Evolutionary conservation across 2,888 invertebrate genomes (phyloP).

Genomic region (Petrolisthes cinctipes): DNA sequence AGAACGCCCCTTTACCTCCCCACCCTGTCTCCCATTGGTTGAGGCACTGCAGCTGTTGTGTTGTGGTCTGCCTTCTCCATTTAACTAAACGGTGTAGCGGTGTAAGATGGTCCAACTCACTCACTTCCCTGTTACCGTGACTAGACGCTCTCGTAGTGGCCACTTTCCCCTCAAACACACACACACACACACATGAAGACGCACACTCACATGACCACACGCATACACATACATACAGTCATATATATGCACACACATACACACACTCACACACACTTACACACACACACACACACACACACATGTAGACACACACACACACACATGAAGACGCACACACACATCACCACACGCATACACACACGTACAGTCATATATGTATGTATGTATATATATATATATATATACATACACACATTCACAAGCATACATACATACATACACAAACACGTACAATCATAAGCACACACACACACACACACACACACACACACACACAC

Average conservation of each 20-base stretch:
- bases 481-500: too few relatives aligned
- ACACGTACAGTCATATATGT: not conserved
- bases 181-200: not conserved
- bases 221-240: conserved; percentile 7
- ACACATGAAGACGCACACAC: conserved; percentile 8
- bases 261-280: not conserved
- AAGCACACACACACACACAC: not conserved
- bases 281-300: not conserved
- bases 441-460: not conserved
- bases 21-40: not conserved
- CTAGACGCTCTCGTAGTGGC: not conserved
- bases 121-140: not conserved
- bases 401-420: not conserved
- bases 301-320: conserved; percentile 12
- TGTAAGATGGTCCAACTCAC: not conserved
- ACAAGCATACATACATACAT: not conserved
- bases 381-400: not conserved
- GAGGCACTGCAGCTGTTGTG: not conserved
- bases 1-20: not conserved
- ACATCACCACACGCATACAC: not conserved
- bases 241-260: not conserved
- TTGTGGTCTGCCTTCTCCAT: too few relatives aligned
- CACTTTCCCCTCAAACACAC: not conserved
- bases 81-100: too few relatives aligned
- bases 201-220: not conserved